phyloP scores from a whole-genome alignment of 2,888 invertebrate species.

The Incurvaria masculella region DNA sequence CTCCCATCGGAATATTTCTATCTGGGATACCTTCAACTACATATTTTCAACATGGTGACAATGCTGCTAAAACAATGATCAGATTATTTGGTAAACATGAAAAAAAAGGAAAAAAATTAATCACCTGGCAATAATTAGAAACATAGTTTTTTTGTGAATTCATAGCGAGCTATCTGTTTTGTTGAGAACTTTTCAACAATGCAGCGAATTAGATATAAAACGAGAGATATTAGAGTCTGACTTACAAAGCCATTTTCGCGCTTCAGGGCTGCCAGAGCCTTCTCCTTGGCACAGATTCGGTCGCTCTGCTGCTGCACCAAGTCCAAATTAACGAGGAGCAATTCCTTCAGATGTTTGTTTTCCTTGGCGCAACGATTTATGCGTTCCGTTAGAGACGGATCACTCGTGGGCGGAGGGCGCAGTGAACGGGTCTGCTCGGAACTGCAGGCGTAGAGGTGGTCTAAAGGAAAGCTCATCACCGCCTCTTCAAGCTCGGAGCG shows the following conservation, averaged over 20 bases:
- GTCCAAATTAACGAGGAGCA: slow-evolving; percentile 79
- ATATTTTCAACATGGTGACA: too few relatives aligned
- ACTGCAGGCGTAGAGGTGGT: slow-evolving; percentile 71
- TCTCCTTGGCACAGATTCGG: slow-evolving; percentile 75
- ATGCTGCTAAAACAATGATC: too few relatives aligned
- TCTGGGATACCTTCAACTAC: too few relatives aligned
- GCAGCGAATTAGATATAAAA: slow-evolving; percentile 6
- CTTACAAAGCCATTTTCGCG: slow-evolving; percentile 63
- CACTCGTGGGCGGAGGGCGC: background rate
- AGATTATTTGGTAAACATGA: too few relatives aligned
- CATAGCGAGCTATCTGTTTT: too few relatives aligned
- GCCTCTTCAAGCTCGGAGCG: slow-evolving; percentile 36
- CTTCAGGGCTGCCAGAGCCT: slow-evolving; percentile 65
- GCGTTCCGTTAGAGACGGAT: slow-evolving; percentile 25
- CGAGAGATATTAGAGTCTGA: slow-evolving; percentile 3
- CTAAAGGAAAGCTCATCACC: slow-evolving; percentile 62
- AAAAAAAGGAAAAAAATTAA: too few relatives aligned
- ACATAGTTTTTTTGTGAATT: too few relatives aligned
- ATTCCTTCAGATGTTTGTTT: slow-evolving; percentile 71
- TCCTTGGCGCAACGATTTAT: slow-evolving; percentile 46
- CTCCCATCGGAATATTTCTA: too few relatives aligned
- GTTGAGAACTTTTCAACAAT: slow-evolving; percentile 7
- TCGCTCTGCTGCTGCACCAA: slow-evolving; percentile 90
- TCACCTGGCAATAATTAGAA: too few relatives aligned
- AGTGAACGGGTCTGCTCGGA: slow-evolving; percentile 32